Percentiles rank a stretch among this genome's conserved stretches.
Evolutionary conservation across 2,113 vertebrate species (phyloP).

Genomic region (Cheilinus undulatus): DNA sequence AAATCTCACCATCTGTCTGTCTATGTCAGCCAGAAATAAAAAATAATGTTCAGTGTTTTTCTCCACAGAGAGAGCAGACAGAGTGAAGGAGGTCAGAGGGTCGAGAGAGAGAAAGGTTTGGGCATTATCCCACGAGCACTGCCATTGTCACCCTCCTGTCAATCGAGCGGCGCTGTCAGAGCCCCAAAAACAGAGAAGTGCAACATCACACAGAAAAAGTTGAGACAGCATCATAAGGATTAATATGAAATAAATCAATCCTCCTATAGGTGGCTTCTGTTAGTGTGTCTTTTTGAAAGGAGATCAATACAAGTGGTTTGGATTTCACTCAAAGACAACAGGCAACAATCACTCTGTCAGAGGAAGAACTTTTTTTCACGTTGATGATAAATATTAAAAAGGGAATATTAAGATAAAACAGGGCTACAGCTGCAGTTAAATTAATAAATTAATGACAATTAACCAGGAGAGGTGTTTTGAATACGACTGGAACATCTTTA

Average conservation of each 20-base stretch:
- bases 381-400: too few relatives aligned
- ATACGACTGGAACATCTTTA: too few relatives aligned
- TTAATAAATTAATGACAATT: too few relatives aligned
- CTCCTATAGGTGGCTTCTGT: constrained; percentile 15
- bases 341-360: too few relatives aligned
- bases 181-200: constrained; percentile 27
- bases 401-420: too few relatives aligned
- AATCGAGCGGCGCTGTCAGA: constrained; percentile 57
- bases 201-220: neutral
- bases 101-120: constrained; percentile 61
- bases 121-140: constrained; percentile 62
- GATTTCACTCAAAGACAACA: constrained; percentile 15
- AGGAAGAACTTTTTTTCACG: too few relatives aligned
- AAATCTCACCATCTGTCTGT: constrained; percentile 35
- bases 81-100: constrained; percentile 59
- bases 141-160: constrained; percentile 67
- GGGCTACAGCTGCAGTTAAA: too few relatives aligned
- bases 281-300: neutral
- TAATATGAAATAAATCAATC: constrained; percentile 9
- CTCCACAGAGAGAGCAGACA: constrained; percentile 52
- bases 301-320: constrained; percentile 1
- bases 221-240: neutral
- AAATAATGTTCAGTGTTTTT: constrained; percentile 36
- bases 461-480: too few relatives aligned
- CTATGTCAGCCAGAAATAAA: constrained; percentile 57